Conservation (phyloP, 2,113 vertebrate genomes). For the Vicugna pacos region DNA sequence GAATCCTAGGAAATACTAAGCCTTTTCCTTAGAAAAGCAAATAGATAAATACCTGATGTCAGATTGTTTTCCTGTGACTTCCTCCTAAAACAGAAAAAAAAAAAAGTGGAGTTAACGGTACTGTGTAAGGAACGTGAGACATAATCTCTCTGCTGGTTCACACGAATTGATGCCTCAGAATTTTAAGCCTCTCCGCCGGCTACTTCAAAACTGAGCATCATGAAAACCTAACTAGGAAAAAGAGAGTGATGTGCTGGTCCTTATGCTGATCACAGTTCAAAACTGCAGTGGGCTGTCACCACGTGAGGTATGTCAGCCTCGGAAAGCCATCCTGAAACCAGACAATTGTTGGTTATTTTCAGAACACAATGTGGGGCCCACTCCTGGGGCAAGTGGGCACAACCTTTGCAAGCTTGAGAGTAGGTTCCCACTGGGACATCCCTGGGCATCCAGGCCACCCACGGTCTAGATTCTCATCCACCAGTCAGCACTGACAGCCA, state of each 20-base stretch:
- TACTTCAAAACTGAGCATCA: not conserved
- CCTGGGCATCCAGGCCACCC: fast-evolving
- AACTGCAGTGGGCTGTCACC: not conserved
- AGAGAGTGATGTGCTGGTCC: not conserved
- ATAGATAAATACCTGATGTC: not conserved
- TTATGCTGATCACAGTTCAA: too few species aligned
- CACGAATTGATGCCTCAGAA: not conserved
- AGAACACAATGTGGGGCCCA: not conserved
- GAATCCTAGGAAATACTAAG: not conserved
- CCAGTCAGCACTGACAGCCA: not conserved
- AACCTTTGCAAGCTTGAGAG: not conserved
- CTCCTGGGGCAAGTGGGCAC: not conserved
- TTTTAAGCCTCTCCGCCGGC: not conserved
- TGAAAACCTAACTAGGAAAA: not conserved
- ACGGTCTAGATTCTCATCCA: not conserved
- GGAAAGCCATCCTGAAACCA: not conserved
- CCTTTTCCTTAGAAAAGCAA: not conserved
- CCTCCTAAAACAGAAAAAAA: not conserved
- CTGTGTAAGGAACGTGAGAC: not conserved
- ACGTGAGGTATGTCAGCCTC: not conserved
- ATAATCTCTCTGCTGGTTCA: not conserved
- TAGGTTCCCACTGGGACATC: not conserved
- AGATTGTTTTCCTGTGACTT: not conserved
- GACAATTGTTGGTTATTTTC: not conserved
- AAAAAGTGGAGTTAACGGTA: not conserved